Conservation (phyloP, 2,113 vertebrate species). For the Heptranchias perlo region DNA sequence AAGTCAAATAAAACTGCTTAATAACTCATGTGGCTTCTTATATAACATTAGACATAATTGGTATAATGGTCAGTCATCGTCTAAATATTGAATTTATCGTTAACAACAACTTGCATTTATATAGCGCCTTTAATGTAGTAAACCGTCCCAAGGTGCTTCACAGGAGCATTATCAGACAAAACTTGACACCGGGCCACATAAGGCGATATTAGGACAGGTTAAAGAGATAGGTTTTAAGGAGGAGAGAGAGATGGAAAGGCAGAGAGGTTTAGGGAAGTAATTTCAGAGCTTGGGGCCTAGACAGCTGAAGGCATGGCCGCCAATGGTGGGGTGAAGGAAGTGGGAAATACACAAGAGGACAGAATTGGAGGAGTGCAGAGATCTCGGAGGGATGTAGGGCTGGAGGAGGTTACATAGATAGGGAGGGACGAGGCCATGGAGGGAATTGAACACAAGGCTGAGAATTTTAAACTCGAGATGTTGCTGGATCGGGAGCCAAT, state of each 20-base stretch:
- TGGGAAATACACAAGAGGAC: neutral
- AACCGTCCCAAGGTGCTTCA: neutral
- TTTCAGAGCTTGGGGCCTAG: neutral
- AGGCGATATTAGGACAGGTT: too few relatives aligned
- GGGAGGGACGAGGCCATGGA: neutral
- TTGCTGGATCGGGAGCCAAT: neutral
- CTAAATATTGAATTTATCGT: neutral
- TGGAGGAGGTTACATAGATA: neutral
- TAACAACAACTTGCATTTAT: neutral
- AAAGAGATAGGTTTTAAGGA: neutral
- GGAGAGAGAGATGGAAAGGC: too few relatives aligned
- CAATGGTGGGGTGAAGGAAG: neutral
- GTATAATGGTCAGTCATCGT: neutral
- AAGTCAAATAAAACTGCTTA: accelerated
- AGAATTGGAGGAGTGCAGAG: neutral
- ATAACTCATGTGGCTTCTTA: neutral
- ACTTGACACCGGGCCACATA: neutral
- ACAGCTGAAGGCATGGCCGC: neutral
- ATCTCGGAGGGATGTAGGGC: neutral
- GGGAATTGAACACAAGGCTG: neutral
- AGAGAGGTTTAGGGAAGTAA: neutral
- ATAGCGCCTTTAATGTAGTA: neutral
- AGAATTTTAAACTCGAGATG: neutral
- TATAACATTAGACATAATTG: neutral
- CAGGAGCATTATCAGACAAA: neutral